Evolutionary conservation across 2,888 invertebrate genomes (phyloP), one percentile per base, ranked within the genome.

Genomic region (Dicyrtomina minuta): DNA sequence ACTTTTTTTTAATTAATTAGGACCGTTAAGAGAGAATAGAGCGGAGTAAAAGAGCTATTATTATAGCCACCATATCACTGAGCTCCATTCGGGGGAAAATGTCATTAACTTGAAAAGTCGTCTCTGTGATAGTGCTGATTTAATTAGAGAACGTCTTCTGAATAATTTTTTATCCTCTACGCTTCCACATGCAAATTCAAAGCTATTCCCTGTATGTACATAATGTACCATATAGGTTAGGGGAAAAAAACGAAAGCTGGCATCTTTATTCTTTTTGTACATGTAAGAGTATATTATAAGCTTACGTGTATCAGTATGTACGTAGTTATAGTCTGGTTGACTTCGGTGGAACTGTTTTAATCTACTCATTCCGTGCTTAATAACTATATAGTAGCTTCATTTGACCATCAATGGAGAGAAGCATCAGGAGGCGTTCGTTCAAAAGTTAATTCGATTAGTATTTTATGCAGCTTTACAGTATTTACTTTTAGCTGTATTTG

Each of bases 1-100:
- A 64, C 67, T 68, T 64, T 68, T 71, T 72, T 70, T 73, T 71
- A 73, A 71, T 73, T 71, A 73, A 68, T 73, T 71, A 71, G 73
- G 62, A 39, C 60, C 64, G 65, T 70, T 68, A 68, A 62, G 62
- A 62, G 56, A 59, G 59, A 58, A 51, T 41, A 51, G 59, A 60
- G 55, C 41, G 55, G 58, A 64, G 49, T 26, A 33, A 53, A 17
- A 55, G 65, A 41, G 43, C 49, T 55, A n/a, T 44, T 49, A 64
- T 58, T 39, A 59, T 20, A 64, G 64, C 51, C 24, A 53, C 39
- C 58, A 26, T 66, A 58, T 58, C 66, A 58, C 46, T 27, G 46
- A 27, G 43, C 66, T 66, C 44, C 58, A 58, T 66, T 56, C 56
- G 62, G 46, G 68, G 43, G 55, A 68, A 62, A 68, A 62, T 64